phyloP scores from a whole-genome alignment of 2,888 invertebrate species.

The Rhogogaster chlorosoma region DNA sequence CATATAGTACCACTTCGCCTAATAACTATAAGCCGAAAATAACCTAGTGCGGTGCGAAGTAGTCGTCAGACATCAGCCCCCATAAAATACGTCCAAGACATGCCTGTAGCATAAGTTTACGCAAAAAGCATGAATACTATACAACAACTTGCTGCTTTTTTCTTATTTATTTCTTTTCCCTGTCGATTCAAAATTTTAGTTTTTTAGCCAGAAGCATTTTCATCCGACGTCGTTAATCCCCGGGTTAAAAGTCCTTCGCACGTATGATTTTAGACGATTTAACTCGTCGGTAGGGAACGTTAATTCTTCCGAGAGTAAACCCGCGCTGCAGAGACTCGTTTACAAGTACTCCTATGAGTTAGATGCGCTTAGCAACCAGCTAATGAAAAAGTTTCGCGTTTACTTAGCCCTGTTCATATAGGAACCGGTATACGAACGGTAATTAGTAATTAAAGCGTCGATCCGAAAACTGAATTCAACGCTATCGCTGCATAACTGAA shows the following conservation, averaged over 20 bases:
- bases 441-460: conserved; percentile 18
- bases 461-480: not conserved
- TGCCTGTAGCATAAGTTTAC: not conserved
- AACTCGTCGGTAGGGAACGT: not conserved
- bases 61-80: not conserved
- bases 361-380: conserved; percentile 11
- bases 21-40: conserved; percentile 27
- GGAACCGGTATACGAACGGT: not conserved
- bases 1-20: conserved; percentile 21
- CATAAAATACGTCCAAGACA: conserved; percentile 3
- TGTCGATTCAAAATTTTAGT: conserved; percentile 18
- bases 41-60: not conserved
- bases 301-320: conserved; percentile 1
- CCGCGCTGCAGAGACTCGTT: not conserved
- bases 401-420: not conserved
- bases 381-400: conserved; percentile 34
- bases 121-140: not conserved
- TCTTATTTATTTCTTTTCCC: not conserved
- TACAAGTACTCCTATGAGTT: not conserved
- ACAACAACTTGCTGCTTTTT: not conserved
- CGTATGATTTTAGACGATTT: conserved; percentile 29
- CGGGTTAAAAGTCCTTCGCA: not conserved
- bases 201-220: not conserved
- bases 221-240: not conserved
- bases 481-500: not conserved